Base-by-base conservation (phyloP, 2,113 vertebrate genomes). In the Tor tambroides region DNA sequence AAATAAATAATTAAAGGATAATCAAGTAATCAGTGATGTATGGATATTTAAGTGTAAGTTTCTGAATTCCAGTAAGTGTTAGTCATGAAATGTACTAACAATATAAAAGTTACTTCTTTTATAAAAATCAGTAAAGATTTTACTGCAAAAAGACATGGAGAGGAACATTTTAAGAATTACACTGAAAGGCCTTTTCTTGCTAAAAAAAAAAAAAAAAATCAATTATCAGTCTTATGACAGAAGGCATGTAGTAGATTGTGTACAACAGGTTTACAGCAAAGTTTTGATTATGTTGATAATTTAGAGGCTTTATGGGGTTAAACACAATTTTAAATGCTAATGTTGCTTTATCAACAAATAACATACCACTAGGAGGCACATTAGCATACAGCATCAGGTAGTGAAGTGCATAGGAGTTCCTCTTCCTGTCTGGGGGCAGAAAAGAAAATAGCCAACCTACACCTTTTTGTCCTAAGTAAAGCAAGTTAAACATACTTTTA, bases 331-430 rank as follows among this genome's bases (percentile, higher is more conserved):
- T 69, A 12, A 32, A 49, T 49, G 15, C 65, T 30, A 4, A 38
- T 23, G 8, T 72, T 71, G 17, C 0, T 15, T 15, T 32, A 35
- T 12, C 54, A 59, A 21, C 1, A 56, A 26, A 56, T 1, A 59
- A 35, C 7, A 38, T 26, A 65, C 56, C 79, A 81, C 79, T 43
- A 81, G 79, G 79, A 81, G 79, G 79, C 14, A 5, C 38, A 65
- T n/a, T 56, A 38, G 6, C 10, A 14, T 32, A 2, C 51, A 38
- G 54, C 51, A 79, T 59, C 15, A n/a, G 30, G 4, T 35, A 4
- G 17, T 79, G 17, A 19, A 35, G 28, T 79, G 8, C 17, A 51
- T 26, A 35, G 28, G 32, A 38, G 17, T 12, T 78, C 28, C 28
- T 80, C 54, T 80, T 80, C 78, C 51, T 80, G 76, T 41, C 61